Percentiles rank a stretch among this genome's conserved stretches.
Conservation (phyloP, 2,797 vertebrate species). For the Acanthornis magna region DNA sequence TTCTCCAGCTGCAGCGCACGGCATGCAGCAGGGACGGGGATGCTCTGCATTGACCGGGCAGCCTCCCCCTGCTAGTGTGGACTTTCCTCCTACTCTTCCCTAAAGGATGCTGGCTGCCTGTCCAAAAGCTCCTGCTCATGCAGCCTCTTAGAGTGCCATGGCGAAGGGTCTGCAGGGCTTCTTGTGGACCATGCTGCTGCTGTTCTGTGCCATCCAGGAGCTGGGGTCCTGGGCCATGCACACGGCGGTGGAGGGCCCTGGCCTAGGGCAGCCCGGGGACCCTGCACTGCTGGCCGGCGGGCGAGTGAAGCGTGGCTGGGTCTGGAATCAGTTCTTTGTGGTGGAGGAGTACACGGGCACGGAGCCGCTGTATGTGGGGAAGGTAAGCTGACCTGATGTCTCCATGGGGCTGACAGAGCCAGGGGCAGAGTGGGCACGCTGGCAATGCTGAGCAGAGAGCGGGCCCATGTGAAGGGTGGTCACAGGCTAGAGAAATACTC, state of each 20-base stretch:
- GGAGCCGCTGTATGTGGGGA: slow-evolving; percentile 95
- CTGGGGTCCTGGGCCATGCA: slow-evolving; percentile 43
- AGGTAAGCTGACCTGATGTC: slow-evolving; percentile 78
- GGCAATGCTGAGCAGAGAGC: background rate
- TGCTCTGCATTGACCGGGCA: background rate
- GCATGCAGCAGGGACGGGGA: background rate
- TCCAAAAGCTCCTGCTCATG: slow-evolving; percentile 4
- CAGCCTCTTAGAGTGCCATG: slow-evolving; percentile 24
- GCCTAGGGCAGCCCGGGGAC: slow-evolving; percentile 46
- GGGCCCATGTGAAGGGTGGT: background rate
- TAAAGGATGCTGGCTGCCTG: background rate
- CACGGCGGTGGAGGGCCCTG: background rate
- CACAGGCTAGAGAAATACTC: background rate
- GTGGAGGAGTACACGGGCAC: slow-evolving; percentile 99
- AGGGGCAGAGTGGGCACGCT: background rate
- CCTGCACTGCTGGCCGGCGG: slow-evolving; percentile 76
- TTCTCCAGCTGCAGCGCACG: background rate
- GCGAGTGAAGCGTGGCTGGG: slow-evolving; percentile 97
- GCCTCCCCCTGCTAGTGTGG: background rate
- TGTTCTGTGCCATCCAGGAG: slow-evolving; percentile 58
- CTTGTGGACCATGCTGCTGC: slow-evolving; percentile 61
- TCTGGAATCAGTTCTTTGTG: slow-evolving; percentile 99
- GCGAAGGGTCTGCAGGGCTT: slow-evolving; percentile 43
- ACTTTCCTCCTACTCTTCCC: background rate
- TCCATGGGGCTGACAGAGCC: background rate